phyloP scores from a whole-genome alignment of 2,888 invertebrate genomes.

The Pterostichus niger region DNA sequence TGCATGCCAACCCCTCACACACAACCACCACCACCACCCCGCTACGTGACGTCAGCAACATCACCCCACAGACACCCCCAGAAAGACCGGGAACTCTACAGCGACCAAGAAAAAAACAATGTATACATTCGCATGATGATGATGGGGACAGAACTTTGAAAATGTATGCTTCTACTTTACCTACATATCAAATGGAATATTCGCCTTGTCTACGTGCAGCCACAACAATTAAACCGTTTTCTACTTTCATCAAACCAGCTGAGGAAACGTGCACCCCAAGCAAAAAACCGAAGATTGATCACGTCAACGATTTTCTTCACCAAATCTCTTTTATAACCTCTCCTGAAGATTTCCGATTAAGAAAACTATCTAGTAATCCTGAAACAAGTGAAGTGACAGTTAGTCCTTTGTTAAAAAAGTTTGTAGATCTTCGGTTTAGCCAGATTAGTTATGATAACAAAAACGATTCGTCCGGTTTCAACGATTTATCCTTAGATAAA shows the following conservation, averaged over 20 bases:
- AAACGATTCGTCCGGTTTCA: constrained; percentile 78
- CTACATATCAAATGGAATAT: constrained; percentile 81
- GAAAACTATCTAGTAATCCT: constrained; percentile 68
- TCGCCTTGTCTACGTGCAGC: constrained; percentile 75
- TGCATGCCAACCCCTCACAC: constrained; percentile 78
- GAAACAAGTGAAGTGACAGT: constrained; percentile 74
- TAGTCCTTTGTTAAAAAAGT: constrained; percentile 81
- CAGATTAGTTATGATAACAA: constrained; percentile 76
- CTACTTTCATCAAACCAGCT: not conserved
- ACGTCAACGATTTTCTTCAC: constrained; percentile 72
- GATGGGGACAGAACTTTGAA: not conserved
- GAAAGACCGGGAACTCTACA: not conserved
- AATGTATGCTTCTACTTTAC: constrained; percentile 77
- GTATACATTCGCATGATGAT: not conserved
- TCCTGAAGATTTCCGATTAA: constrained; percentile 71
- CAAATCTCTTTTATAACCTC: constrained; percentile 72
- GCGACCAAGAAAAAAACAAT: constrained; percentile 12
- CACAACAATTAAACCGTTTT: constrained; percentile 71
- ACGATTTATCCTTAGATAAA: constrained; percentile 80
- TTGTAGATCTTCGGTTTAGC: constrained; percentile 81
- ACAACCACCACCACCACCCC: constrained; percentile 73
- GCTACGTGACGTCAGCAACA: constrained; percentile 82
- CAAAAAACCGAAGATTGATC: constrained; percentile 70
- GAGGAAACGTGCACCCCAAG: constrained; percentile 76
- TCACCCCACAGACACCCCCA: constrained; percentile 76